Evolutionary conservation across 2,797 vertebrate genomes (phyloP).

Genomic region (Hypotaenidia philippensis): DNA sequence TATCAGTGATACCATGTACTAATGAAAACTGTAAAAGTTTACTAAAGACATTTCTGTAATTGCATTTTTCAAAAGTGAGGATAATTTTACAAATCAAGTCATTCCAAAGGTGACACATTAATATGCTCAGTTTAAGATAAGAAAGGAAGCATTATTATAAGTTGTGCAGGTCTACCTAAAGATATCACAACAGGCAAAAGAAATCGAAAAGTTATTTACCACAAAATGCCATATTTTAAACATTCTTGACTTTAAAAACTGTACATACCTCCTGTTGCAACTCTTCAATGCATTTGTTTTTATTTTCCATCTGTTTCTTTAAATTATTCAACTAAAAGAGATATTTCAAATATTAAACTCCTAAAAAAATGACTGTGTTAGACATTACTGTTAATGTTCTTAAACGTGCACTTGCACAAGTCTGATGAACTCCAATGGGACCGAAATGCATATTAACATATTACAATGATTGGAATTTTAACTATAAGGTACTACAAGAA

Average conservation of each 20-base stretch:
- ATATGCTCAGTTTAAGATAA: background rate
- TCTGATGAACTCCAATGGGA: background rate
- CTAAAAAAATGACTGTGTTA: background rate
- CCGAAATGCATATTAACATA: background rate
- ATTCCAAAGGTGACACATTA: background rate
- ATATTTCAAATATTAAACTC: background rate
- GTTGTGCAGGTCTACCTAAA: background rate
- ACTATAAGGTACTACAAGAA: background rate
- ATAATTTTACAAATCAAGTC: background rate
- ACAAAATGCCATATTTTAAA: background rate
- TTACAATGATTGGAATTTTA: background rate
- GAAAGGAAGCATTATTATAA: background rate
- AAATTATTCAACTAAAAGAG: slow-evolving; percentile 84
- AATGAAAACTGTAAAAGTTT: background rate
- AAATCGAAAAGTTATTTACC: background rate
- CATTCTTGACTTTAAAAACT: slow-evolving; percentile 1
- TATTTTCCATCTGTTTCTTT: slow-evolving; percentile 86
- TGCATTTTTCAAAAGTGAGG: background rate
- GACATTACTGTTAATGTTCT: background rate
- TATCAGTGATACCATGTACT: background rate
- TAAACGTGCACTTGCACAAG: background rate
- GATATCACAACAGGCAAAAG: background rate
- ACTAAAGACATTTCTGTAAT: background rate
- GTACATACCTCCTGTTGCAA: slow-evolving; percentile 86
- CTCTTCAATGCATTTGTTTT: slow-evolving; percentile 83